Evolutionary conservation across 1,140 invertebrate species (phyloP).

Genomic region (Hirudo medicinalis): DNA sequence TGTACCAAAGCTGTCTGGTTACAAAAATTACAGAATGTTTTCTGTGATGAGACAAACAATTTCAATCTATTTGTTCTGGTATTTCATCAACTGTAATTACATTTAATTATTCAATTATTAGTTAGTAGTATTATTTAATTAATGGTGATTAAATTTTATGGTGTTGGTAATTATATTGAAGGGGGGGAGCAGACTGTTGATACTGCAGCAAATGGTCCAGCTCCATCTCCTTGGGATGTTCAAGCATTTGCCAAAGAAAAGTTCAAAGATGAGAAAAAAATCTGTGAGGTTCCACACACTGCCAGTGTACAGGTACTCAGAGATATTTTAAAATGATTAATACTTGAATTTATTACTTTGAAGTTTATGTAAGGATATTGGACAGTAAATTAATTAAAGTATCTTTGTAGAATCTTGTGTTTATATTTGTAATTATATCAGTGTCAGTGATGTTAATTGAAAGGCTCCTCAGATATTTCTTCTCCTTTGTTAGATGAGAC

Average conservation of each 20-base stretch:
- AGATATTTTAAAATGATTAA: background rate
- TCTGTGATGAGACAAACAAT: background rate
- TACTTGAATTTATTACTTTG: too few relatives aligned
- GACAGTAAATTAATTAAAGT: too few relatives aligned
- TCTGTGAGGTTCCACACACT: constrained; percentile 43
- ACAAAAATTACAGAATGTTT: too few relatives aligned
- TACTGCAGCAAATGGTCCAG: constrained; percentile 29
- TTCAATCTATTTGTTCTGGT: background rate
- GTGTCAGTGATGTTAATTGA: too few relatives aligned
- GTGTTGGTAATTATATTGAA: background rate
- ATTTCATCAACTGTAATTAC: background rate
- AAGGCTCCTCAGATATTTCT: too few relatives aligned
- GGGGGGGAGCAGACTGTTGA: constrained; percentile 37
- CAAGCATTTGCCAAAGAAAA: constrained; percentile 12
- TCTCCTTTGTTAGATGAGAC: too few relatives aligned
- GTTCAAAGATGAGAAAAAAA: constrained; percentile 38
- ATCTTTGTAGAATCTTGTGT: too few relatives aligned
- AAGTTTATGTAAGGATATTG: too few relatives aligned
- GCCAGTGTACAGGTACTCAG: constrained; percentile 41
- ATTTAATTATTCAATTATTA: background rate
- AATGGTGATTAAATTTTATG: background rate
- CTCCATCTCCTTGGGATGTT: constrained; percentile 19
- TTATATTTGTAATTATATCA: too few relatives aligned
- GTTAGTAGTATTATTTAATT: background rate
- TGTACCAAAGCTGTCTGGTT: background rate